Conservation (phyloP, 2,797 vertebrate species). For the Lagocephalus sceleratus region DNA sequence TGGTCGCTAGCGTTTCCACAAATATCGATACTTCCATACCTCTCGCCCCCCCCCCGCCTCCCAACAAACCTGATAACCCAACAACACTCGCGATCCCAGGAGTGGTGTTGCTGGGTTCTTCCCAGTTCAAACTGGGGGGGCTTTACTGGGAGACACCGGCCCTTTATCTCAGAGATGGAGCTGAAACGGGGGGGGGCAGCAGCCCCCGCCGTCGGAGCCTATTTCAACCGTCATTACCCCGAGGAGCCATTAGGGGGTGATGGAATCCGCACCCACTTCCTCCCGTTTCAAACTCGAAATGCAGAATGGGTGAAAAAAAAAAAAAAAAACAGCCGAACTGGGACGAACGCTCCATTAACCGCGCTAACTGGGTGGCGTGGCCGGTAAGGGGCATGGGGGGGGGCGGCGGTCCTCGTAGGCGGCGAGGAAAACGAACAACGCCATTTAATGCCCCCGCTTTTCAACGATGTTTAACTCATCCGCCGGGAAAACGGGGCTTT, state of each 20-base stretch:
- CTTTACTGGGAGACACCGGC: neutral
- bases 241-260: constrained; percentile 73
- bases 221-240: constrained; percentile 84
- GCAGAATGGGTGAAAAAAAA: constrained; percentile 70
- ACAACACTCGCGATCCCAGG: too few relatives aligned
- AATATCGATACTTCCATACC: too few relatives aligned
- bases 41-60: too few relatives aligned
- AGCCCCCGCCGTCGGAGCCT: constrained; percentile 66
- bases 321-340: constrained; percentile 76
- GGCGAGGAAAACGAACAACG: constrained; percentile 44
- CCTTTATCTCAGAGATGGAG: constrained; percentile 53
- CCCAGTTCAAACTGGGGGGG: too few relatives aligned
- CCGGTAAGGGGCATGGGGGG: constrained; percentile 43
- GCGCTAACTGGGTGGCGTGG: constrained; percentile 64
- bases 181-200: constrained; percentile 40
- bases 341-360: constrained; percentile 76
- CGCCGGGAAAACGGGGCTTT: constrained; percentile 49
- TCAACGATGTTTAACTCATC: constrained; percentile 18
- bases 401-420: constrained; percentile 42
- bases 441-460: constrained; percentile 23
- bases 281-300: constrained; percentile 71
- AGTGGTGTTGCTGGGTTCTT: too few relatives aligned
- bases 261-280: constrained; percentile 64
- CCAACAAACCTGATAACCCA: too few relatives aligned
- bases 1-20: too few relatives aligned